Conservation (phyloP, 2,888 invertebrate species). For the Dyspetes luteomarginatus region DNA sequence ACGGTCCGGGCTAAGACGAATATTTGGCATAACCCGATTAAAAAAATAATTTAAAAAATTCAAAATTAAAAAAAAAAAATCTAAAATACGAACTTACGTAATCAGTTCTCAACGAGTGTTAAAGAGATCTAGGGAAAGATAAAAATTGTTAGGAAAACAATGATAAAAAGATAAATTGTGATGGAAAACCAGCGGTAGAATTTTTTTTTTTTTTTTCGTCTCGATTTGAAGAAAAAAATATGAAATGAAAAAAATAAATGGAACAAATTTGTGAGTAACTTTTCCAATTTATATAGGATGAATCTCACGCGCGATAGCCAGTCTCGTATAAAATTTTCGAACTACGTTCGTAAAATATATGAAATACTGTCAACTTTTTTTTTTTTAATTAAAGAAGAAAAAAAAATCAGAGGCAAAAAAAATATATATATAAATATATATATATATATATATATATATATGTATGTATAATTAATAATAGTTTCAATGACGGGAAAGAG, state of each 20-base stretch:
- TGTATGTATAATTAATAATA: neutral
- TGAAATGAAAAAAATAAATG: constrained; percentile 53
- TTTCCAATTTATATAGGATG: constrained; percentile 48
- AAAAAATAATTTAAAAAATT: constrained; percentile 49
- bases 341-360: constrained; percentile 75
- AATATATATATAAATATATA: constrained; percentile 40
- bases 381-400: constrained; percentile 70
- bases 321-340: constrained; percentile 68
- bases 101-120: constrained; percentile 76
- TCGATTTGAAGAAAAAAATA: neutral
- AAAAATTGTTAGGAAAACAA: constrained; percentile 52
- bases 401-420: constrained; percentile 63
- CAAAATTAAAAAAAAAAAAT: constrained; percentile 55
- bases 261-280: constrained; percentile 43
- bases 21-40: constrained; percentile 39
- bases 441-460: constrained; percentile 27
- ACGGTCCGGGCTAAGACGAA: constrained; percentile 26
- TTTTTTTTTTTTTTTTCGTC: neutral
- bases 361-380: constrained; percentile 78
- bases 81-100: constrained; percentile 72
- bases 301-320: constrained; percentile 50
- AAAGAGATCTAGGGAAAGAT: constrained; percentile 74
- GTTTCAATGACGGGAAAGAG: constrained; percentile 45
- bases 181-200: constrained; percentile 40
- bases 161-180: constrained; percentile 3